A percentile compares a stretch with the other conserved stretches of the same genome.
These are phyloP conservation scores for Gymnoscopelus microlampas DNA, from an alignment of 2,797 vertebrate genomes.

Conservation along the genomic window DNA sequence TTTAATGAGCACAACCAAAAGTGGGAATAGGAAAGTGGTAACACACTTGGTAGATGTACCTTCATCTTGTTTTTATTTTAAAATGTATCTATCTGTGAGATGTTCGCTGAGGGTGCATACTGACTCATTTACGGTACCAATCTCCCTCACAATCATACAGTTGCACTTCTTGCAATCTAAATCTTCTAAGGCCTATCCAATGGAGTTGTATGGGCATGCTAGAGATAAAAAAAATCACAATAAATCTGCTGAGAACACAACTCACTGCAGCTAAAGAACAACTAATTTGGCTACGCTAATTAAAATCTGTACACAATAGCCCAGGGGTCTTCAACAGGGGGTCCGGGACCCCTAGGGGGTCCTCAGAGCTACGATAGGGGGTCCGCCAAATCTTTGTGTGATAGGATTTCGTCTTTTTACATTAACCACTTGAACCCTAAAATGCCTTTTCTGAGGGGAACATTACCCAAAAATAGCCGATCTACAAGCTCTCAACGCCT, in stretches of 20 bases:
- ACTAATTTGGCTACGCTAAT: background rate
- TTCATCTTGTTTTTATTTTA: background rate
- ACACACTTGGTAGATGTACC: conserved; percentile 4
- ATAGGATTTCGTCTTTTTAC: too few relatives aligned
- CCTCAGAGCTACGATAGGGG: too few relatives aligned
- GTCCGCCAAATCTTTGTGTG: too few relatives aligned
- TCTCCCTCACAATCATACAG: background rate
- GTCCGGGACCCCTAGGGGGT: too few relatives aligned
- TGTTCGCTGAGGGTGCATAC: background rate
- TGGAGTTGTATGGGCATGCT: background rate
- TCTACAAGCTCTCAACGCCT: too few relatives aligned
- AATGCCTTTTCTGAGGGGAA: too few relatives aligned
- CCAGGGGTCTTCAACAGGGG: too few relatives aligned
- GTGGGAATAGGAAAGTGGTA: background rate
- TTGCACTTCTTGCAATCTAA: background rate
- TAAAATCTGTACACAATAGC: background rate
- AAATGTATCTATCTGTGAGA: background rate
- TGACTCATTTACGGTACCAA: background rate
- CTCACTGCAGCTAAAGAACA: too few relatives aligned
- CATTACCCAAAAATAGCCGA: too few relatives aligned
- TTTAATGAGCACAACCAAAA: conserved; percentile 2
- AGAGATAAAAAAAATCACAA: too few relatives aligned
- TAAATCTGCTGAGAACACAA: too few relatives aligned
- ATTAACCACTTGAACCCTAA: too few relatives aligned
- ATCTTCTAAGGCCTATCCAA: background rate